Evolutionary conservation across 2,888 invertebrate species (phyloP).

Genomic region (Yponomeuta cagnagella): DNA sequence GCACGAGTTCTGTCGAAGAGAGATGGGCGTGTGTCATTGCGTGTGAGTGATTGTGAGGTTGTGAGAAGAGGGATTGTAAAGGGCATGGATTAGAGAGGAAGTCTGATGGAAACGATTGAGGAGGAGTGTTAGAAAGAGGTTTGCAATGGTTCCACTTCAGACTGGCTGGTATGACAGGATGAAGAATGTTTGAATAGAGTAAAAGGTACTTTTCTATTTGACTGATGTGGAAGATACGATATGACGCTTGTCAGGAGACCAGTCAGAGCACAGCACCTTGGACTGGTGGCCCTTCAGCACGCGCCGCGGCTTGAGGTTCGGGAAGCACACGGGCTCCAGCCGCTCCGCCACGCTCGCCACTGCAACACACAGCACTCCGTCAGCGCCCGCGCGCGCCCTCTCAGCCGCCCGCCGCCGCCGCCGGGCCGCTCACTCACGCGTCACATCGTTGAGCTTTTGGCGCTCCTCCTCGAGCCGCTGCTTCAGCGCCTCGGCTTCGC

Average conservation of each 20-base stretch:
- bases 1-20: too few species aligned
- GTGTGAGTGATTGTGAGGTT: too few species aligned
- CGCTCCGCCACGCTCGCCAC: conserved; percentile 95
- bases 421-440: conserved; percentile 78
- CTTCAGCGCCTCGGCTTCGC: conserved; percentile 95
- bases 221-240: conserved; percentile 96
- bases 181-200: too few species aligned
- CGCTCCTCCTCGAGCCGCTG: conserved; percentile 96
- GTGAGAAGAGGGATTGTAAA: too few species aligned
- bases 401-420: neutral
- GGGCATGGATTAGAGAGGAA: too few species aligned
- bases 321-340: conserved; percentile 89
- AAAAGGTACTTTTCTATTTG: too few species aligned
- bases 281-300: conserved; percentile 98
- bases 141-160: too few species aligned
- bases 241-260: conserved; percentile 97
- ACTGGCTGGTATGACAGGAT: too few species aligned
- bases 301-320: conserved; percentile 95
- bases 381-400: neutral
- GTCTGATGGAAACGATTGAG: too few species aligned
- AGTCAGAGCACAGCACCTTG: conserved; percentile 98
- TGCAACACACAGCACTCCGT: conserved; percentile 40
- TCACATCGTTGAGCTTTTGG: conserved; percentile 97
- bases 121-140: too few species aligned
- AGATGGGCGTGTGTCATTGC: too few species aligned